Percentiles rank a stretch among this genome's conserved stretches.
Evolutionary conservation across 2,113 vertebrate species (phyloP).

Genomic region (Corythornis cristatus): DNA sequence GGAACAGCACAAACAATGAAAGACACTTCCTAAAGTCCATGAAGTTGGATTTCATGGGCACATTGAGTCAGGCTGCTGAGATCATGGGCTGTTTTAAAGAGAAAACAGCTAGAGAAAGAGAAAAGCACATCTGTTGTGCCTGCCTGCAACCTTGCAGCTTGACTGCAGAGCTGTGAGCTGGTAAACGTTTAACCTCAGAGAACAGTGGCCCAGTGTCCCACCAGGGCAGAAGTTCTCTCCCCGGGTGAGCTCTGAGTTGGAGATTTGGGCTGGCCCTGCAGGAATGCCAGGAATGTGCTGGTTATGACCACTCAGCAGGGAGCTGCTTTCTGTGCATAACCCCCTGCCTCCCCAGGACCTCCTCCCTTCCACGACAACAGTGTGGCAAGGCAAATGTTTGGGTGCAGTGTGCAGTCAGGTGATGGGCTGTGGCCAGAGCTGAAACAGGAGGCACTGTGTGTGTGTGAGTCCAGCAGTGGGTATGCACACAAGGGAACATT

Average conservation of each 20-base stretch:
- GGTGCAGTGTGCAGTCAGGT: neutral
- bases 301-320: neutral
- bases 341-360: neutral
- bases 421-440: neutral
- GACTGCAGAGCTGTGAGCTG: neutral
- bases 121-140: neutral
- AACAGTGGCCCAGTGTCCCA: neutral
- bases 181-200: neutral
- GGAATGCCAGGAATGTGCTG: conserved; percentile 14
- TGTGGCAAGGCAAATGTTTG: neutral
- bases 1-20: neutral
- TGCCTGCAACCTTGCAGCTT: neutral
- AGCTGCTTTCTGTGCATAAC: neutral
- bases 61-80: neutral
- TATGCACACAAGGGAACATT: neutral
- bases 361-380: neutral
- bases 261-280: neutral
- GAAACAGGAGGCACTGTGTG: neutral
- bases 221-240: neutral
- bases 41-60: neutral
- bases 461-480: neutral
- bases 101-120: neutral
- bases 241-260: fast-evolving
- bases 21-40: neutral
- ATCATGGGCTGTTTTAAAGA: neutral